Evolutionary conservation across 2,888 invertebrate genomes (phyloP), one percentile per base, ranked within the genome.

Genomic region (Ochropacha duplaris): DNA sequence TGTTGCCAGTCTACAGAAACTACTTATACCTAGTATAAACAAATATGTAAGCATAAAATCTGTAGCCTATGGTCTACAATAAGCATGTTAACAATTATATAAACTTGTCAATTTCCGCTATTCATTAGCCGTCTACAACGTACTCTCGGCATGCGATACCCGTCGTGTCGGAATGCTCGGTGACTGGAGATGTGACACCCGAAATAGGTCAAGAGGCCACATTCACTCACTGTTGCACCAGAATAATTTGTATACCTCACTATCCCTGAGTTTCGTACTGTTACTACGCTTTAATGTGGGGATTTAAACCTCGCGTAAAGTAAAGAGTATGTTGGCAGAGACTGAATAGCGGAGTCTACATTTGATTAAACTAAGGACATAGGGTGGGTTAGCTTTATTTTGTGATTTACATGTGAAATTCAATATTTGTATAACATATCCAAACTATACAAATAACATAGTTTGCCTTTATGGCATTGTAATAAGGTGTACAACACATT

Each of bases 171-270:
- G 65, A 64, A 71, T 72, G 68, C 59, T 60, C 65, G 58, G 59
- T 22, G 68, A 57, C 68, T 69, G 58, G 64, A 69, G 71, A 74
- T 71, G 73, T 76, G 76, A 78, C 82, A 81, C 69, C 72, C 68
- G 75, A 87, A 86, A 78, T 79, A 68, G 87, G 88, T 87, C 87
- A 87, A 84, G 82, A 76, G 81, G 65, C 65, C 70, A 73, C 79
- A 81, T 82, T 78, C 78, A 76, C 65, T 72, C 73, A 69, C 67
- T 70, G 69, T 71, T 76, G 74, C 74, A 74, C 73, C 72, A 63
- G 64, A 68, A 79, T 82, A 79, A 86, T 83, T 81, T 83, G 81
- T 81, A 71, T 69, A 67, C 65, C 66, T 66, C 68, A 58, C 68
- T 64, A 59, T 68, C 61, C n/a, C 28, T 16, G 26, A 50, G 24